A percentile compares a stretch with the other conserved stretches of the same genome.
These are phyloP conservation scores for Drosophila robusta DNA, from an alignment of 2,888 invertebrate genomes.

Conservation along the genomic window DNA sequence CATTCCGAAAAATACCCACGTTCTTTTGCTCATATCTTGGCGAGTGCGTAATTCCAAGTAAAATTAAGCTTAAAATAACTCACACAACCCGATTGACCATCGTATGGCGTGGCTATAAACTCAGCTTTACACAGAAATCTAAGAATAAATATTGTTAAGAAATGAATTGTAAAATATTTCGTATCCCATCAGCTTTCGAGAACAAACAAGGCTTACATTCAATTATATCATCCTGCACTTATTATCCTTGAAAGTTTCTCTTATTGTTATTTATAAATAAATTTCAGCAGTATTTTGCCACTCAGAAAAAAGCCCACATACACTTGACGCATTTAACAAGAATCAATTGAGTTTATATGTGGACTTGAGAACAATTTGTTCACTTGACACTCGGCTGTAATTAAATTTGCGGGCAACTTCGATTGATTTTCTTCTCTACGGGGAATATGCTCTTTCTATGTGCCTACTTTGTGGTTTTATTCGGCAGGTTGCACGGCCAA, in stretches of 20 bases:
- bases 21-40: too few species aligned
- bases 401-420: neutral
- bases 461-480: constrained; percentile 15
- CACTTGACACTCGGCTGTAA: neutral
- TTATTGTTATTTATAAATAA: too few species aligned
- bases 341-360: neutral
- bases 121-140: neutral
- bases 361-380: too few species aligned
- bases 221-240: neutral
- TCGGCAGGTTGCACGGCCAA: neutral
- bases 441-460: constrained; percentile 22
- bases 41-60: too few species aligned
- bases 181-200: neutral
- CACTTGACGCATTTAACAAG: neutral
- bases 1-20: too few species aligned
- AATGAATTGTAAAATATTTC: neutral
- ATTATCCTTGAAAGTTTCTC: too few species aligned
- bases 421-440: neutral
- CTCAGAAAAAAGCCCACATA: neutral
- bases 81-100: too few species aligned
- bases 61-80: too few species aligned
- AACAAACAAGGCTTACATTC: neutral
- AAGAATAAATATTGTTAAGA: neutral
- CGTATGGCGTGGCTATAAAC: neutral
- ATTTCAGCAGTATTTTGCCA: too few species aligned